Conservation (phyloP, 2,888 invertebrate genomes). For the Pristionchus maxplancki region DNA sequence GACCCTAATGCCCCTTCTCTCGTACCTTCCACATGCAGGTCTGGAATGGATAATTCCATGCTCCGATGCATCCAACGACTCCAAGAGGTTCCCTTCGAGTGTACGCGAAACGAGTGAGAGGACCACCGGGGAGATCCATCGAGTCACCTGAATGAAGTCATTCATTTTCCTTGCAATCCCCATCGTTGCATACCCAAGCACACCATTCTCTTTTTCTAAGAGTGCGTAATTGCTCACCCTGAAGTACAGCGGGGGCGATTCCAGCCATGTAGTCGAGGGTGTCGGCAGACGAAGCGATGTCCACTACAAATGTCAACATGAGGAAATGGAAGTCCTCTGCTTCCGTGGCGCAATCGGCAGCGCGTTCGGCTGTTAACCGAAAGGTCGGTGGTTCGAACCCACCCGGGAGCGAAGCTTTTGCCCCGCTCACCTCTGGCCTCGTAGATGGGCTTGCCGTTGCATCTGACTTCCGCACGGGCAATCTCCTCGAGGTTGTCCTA, state of each 20-base stretch:
- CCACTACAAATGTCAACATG: constrained; percentile 52
- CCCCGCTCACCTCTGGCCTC: constrained; percentile 78
- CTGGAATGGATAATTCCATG: constrained; percentile 77
- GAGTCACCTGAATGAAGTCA: constrained; percentile 60
- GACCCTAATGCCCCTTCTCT: not conserved
- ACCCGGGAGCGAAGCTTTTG: constrained; percentile 35
- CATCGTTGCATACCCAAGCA: not conserved
- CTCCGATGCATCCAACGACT: constrained; percentile 75
- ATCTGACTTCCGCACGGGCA: constrained; percentile 78
- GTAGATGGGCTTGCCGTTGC: constrained; percentile 82
- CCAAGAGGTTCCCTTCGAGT: constrained; percentile 74
- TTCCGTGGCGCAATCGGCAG: constrained; percentile 50
- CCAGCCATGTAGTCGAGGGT: constrained; percentile 69
- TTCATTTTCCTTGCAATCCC: not conserved
- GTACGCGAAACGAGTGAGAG: constrained; percentile 70
- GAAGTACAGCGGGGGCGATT: constrained; percentile 67
- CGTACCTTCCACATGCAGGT: constrained; percentile 71
- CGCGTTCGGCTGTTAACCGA: constrained; percentile 51
- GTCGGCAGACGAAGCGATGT: constrained; percentile 69
- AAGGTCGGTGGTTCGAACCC: constrained; percentile 50
- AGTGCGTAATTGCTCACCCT: constrained; percentile 61
- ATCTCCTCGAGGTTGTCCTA: constrained; percentile 73
- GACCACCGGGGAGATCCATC: constrained; percentile 68
- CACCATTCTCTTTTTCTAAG: not conserved
- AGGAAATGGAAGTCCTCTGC: not conserved